phyloP scores from a whole-genome alignment of 2,888 invertebrate genomes.

The Pristionchus japonicus region DNA sequence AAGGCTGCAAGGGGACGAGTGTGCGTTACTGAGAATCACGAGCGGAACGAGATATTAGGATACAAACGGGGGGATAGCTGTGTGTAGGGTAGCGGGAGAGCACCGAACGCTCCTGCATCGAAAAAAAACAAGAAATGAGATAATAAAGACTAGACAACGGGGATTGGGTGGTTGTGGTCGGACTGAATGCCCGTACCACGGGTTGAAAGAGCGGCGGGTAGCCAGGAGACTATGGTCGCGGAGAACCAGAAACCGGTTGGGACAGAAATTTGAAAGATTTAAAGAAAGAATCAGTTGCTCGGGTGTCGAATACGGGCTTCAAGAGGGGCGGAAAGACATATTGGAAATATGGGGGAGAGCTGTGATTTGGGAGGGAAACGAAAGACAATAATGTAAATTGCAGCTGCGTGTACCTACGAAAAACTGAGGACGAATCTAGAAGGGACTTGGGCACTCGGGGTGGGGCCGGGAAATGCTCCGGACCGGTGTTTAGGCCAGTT shows the following conservation, averaged over 20 bases:
- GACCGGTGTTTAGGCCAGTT: constrained; percentile 28
- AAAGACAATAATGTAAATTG: constrained; percentile 7
- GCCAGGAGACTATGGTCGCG: constrained; percentile 1
- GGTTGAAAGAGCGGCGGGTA: constrained; percentile 40
- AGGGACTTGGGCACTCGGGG: neutral
- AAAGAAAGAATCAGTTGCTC: neutral
- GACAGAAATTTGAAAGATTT: neutral
- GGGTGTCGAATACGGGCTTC: constrained; percentile 23
- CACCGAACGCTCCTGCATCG: constrained; percentile 22
- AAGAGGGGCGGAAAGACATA: neutral
- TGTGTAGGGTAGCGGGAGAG: neutral
- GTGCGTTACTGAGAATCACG: constrained; percentile 23
- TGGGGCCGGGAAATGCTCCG: neutral
- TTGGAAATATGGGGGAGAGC: neutral
- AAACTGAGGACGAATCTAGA: constrained; percentile 19
- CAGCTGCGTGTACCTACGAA: constrained; percentile 1
- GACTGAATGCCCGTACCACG: neutral
- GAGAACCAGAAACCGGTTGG: neutral
- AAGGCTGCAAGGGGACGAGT: constrained; percentile 10
- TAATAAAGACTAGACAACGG: constrained; percentile 36
- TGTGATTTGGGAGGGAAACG: constrained; percentile 5
- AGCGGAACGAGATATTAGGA: neutral
- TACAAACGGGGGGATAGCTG: neutral
- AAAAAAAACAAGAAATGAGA: neutral
- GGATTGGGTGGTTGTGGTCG: neutral